These are phyloP conservation scores for Enteromius afrohamiltoni DNA, from an alignment of 2,797 vertebrate genomes.

Conservation along the genomic window DNA sequence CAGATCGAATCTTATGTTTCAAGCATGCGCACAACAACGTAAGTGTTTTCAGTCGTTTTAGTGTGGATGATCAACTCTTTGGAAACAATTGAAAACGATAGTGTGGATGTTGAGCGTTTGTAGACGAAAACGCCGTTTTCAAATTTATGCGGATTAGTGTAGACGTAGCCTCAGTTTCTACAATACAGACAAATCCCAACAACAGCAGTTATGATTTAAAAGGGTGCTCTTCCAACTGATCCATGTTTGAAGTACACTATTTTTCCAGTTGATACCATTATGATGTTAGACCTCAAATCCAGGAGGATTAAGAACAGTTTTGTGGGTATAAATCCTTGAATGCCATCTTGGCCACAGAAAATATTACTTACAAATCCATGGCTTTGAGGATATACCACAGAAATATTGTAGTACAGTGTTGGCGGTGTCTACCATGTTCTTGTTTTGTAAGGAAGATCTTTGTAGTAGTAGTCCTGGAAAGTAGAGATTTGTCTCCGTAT, in stretches of 20 bases:
- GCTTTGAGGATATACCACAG: neutral
- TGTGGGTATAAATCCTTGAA: conserved; percentile 46
- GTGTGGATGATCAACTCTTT: too few relatives aligned
- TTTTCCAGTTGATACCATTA: conserved; percentile 42
- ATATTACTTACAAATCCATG: conserved; percentile 20
- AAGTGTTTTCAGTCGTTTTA: too few relatives aligned
- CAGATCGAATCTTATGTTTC: too few relatives aligned
- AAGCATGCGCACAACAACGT: too few relatives aligned
- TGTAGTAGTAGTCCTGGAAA: neutral
- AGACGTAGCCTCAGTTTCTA: conserved; percentile 36
- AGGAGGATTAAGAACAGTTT: conserved; percentile 47
- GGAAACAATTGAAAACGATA: too few relatives aligned
- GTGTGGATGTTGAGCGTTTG: too few relatives aligned
- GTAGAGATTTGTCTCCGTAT: conserved; percentile 31
- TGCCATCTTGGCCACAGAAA: conserved; percentile 24
- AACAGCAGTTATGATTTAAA: conserved; percentile 59
- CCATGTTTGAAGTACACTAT: conserved; percentile 34
- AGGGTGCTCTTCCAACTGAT: conserved; percentile 51
- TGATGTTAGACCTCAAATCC: conserved; percentile 40
- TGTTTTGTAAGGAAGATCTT: conserved; percentile 16
- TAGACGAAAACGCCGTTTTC: too few relatives aligned
- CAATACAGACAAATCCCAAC: conserved; percentile 53
- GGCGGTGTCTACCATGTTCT: neutral
- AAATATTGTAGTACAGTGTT: neutral
- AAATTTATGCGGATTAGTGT: too few relatives aligned